Percentiles rank a stretch among this genome's conserved stretches.
Conservation (phyloP, 2,113 vertebrate species). For the Archocentrus centrarchus region DNA sequence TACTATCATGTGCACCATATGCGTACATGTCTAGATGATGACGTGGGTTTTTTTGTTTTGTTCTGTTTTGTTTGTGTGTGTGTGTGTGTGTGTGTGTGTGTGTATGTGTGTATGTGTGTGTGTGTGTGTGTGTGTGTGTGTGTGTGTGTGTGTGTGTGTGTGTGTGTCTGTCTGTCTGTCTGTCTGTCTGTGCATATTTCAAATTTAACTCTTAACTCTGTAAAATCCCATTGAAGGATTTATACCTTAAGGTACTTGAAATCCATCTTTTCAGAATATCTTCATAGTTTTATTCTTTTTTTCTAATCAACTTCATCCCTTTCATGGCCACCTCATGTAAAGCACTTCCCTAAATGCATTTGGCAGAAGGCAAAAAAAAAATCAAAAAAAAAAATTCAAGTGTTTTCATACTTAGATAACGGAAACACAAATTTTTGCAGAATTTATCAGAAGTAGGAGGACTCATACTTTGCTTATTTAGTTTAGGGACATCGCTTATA, state of each 20-base stretch:
- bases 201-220: not conserved
- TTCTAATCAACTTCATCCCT: slow-evolving; percentile 24
- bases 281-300: slow-evolving; percentile 42
- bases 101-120: too few species aligned
- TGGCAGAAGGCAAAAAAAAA: not conserved
- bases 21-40: not conserved
- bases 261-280: slow-evolving; percentile 37
- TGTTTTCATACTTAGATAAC: not conserved
- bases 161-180: too few species aligned
- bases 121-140: not conserved
- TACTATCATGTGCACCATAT: not conserved
- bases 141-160: not conserved
- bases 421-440: not conserved
- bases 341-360: slow-evolving; percentile 10
- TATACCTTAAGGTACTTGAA: slow-evolving; percentile 32
- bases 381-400: not conserved
- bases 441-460: not conserved
- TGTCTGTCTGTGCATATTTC: not conserved
- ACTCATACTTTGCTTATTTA: not conserved
- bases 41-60: not conserved
- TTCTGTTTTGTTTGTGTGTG: not conserved
- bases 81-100: slow-evolving; percentile 3
- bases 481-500: not conserved
- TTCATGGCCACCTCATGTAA: not conserved
- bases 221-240: slow-evolving; percentile 10